These are phyloP conservation scores for Oenanthe oenanthe DNA, from an alignment of 2,113 vertebrate genomes.

Conservation along the genomic window DNA sequence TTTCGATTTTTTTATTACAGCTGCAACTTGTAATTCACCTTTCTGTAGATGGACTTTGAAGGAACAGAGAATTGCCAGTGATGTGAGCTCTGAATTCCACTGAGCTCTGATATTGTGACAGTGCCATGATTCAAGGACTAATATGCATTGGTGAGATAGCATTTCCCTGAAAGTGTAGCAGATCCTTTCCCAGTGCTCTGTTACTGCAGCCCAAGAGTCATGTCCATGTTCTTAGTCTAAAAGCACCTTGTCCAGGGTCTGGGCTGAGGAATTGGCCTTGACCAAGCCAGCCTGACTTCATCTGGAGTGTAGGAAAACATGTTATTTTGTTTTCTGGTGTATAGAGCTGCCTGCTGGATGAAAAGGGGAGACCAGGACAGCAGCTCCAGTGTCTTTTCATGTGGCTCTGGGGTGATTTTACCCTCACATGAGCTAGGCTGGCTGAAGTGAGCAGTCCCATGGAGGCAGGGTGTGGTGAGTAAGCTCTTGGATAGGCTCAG, in stretches of 20 bases:
- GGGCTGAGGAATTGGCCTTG: neutral
- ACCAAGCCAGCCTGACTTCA: neutral
- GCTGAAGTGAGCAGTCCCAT: accelerated
- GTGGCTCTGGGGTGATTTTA: neutral
- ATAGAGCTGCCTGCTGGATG: neutral
- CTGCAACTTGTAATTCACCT: neutral
- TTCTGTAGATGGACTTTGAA: neutral
- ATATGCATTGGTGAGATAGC: accelerated
- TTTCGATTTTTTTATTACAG: neutral
- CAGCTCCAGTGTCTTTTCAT: neutral
- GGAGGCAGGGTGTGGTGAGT: neutral
- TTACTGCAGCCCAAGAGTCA: accelerated
- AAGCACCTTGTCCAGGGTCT: neutral
- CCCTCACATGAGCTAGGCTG: neutral
- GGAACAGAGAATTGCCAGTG: neutral
- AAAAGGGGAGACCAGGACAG: neutral
- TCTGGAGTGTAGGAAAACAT: neutral
- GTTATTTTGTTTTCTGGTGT: neutral
- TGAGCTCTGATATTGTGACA: accelerated
- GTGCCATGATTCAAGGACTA: neutral
- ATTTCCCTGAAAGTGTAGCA: neutral
- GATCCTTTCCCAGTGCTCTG: neutral
- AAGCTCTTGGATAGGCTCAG: neutral
- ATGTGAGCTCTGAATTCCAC: neutral
- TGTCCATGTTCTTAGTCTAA: accelerated